These are phyloP conservation scores for Agriopis aurantiaria DNA, from an alignment of 2,888 invertebrate species.

Conservation along the genomic window DNA sequence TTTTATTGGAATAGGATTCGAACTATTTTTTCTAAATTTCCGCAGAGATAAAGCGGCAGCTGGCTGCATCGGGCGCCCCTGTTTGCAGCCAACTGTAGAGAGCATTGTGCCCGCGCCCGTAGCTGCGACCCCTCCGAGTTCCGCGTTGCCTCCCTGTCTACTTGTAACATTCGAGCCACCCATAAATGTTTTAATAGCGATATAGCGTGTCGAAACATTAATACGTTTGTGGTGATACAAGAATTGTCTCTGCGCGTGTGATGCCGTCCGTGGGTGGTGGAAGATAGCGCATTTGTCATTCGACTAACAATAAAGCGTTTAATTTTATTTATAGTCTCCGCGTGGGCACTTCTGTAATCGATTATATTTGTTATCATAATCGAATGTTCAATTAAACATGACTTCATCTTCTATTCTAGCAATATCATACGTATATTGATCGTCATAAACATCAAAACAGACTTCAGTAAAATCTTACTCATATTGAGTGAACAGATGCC, in stretches of 20 bases:
- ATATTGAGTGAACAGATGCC: slow-evolving; percentile 18
- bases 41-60: slow-evolving; percentile 74
- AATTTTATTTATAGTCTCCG: slow-evolving; percentile 76
- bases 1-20: slow-evolving; percentile 71
- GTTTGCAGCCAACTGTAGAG: slow-evolving; percentile 66
- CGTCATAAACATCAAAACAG: slow-evolving; percentile 10
- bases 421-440: slow-evolving; percentile 8
- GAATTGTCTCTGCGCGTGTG: slow-evolving; percentile 58
- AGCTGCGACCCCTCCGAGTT: slow-evolving; percentile 63
- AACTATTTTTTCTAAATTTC: slow-evolving; percentile 59
- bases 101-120: slow-evolving; percentile 61
- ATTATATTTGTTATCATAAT: slow-evolving; percentile 67
- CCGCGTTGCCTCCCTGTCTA: slow-evolving; percentile 61
- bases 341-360: slow-evolving; percentile 71
- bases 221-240: slow-evolving; percentile 71
- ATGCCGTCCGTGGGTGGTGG: slow-evolving; percentile 66
- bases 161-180: slow-evolving; percentile 66
- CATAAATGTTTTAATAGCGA: slow-evolving; percentile 79
- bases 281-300: slow-evolving; percentile 78
- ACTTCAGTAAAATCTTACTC: slow-evolving; percentile 12
- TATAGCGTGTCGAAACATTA: slow-evolving; percentile 80
- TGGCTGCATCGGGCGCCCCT: slow-evolving; percentile 64
- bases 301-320: slow-evolving; percentile 79
- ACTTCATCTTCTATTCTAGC: slow-evolving; percentile 50
- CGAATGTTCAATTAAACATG: slow-evolving; percentile 60